Conservation (phyloP, 2,888 invertebrate species). For the Drosophila melanosoma region DNA sequence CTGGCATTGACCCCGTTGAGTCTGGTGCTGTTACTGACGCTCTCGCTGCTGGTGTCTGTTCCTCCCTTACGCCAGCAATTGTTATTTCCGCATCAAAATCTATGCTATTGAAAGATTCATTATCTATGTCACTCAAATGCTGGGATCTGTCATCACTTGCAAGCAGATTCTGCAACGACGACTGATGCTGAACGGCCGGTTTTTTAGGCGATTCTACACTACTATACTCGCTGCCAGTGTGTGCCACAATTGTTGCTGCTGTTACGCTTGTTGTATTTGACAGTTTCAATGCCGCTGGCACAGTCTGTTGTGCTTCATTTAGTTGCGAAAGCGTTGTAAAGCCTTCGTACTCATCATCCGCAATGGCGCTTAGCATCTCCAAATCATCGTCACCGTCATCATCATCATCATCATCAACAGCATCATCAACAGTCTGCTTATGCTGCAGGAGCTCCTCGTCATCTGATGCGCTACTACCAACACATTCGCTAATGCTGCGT, state of each 20-base stretch:
- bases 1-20: slow-evolving; percentile 51
- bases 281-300: slow-evolving; percentile 62
- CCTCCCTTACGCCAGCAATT: slow-evolving; percentile 75
- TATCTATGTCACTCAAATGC: slow-evolving; percentile 85
- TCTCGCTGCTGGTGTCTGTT: slow-evolving; percentile 37
- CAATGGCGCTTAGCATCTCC: slow-evolving; percentile 67
- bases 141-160: slow-evolving; percentile 84
- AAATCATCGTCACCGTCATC: slow-evolving; percentile 61
- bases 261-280: slow-evolving; percentile 64
- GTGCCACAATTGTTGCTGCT: slow-evolving; percentile 54
- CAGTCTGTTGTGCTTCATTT: slow-evolving; percentile 82
- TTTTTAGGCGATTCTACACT: slow-evolving; percentile 51
- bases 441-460: slow-evolving; percentile 37
- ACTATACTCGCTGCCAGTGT: slow-evolving; percentile 17
- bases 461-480: slow-evolving; percentile 62
- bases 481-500: slow-evolving; percentile 83
- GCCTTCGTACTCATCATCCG: slow-evolving; percentile 80
- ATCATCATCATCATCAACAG: slow-evolving; percentile 24
- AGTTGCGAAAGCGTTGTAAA: slow-evolving; percentile 84
- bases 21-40: slow-evolving; percentile 57
- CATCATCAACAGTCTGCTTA: slow-evolving; percentile 14
- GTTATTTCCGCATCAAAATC: slow-evolving; percentile 85
- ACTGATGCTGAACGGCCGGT: slow-evolving; percentile 60
- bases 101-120: slow-evolving; percentile 85
- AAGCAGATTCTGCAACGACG: slow-evolving; percentile 78